These are phyloP conservation scores for Toxotes jaculatrix DNA, from an alignment of 2,113 vertebrate species.

Conservation along the genomic window DNA sequence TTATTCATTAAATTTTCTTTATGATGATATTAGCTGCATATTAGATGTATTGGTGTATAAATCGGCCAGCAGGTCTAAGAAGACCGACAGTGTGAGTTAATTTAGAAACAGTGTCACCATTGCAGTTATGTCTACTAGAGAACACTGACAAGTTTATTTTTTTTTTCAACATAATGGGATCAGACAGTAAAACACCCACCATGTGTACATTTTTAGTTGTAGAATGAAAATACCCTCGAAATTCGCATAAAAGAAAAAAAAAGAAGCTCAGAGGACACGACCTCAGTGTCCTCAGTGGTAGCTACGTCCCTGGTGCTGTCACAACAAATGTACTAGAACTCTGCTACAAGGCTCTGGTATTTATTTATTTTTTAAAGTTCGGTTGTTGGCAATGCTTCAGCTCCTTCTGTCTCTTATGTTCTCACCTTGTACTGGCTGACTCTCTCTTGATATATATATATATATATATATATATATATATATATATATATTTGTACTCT, in stretches of 20 bases:
- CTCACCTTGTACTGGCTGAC: not conserved
- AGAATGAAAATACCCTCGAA: not conserved
- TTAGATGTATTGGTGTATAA: not conserved
- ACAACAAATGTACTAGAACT: conserved; percentile 45
- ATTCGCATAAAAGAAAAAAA: not conserved
- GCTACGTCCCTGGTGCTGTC: conserved; percentile 26
- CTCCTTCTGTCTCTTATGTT: conserved; percentile 8
- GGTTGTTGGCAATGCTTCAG: not conserved
- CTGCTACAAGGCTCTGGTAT: conserved; percentile 9
- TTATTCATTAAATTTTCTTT: not conserved
- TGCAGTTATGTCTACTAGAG: no score
- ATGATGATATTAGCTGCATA: not conserved
- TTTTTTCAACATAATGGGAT: not conserved
- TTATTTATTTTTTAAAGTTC: conserved; percentile 26
- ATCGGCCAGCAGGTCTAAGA: no score
- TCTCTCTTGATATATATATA: not conserved
- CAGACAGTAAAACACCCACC: not conserved
- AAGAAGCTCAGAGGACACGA: not conserved
- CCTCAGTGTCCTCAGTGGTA: conserved; percentile 23
- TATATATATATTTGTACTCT: not conserved
- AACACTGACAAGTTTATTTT: no score
- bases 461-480: no score
- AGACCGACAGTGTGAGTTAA: no score
- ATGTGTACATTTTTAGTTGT: not conserved
- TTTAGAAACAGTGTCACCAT: no score